These are phyloP conservation scores for Drosophila takahashii DNA, from an alignment of 1,140 invertebrate genomes.

Conservation along the genomic window DNA sequence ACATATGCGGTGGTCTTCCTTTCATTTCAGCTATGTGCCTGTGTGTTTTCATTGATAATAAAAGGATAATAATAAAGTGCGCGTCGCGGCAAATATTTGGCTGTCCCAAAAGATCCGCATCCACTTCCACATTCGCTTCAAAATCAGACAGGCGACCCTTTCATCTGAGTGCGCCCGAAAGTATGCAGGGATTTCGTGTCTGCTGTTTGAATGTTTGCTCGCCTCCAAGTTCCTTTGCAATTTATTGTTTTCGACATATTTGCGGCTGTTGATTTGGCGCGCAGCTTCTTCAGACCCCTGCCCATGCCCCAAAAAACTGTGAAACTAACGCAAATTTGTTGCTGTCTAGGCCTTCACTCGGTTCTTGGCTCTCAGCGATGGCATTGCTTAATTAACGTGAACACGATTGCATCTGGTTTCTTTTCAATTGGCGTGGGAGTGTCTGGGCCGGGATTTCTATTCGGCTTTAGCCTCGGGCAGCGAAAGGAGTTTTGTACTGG, in stretches of 20 bases:
- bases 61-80: conserved; percentile 80
- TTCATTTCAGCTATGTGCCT: conserved; percentile 10
- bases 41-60: conserved; percentile 78
- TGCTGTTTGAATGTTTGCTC: conserved; percentile 13
- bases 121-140: conserved; percentile 3
- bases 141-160: conserved; percentile 58
- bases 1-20: neutral
- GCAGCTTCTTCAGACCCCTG: neutral
- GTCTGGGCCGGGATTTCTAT: conserved; percentile 11
- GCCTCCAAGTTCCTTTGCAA: conserved; percentile 51
- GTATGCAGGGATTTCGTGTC: conserved; percentile 28
- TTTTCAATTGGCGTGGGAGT: conserved; percentile 17
- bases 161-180: conserved; percentile 51
- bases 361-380: conserved; percentile 16
- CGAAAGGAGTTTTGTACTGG: neutral
- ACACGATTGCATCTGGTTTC: conserved; percentile 39
- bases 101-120: conserved; percentile 16
- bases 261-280: conserved; percentile 71
- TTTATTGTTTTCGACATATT: conserved; percentile 79
- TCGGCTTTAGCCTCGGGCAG: neutral
- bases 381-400: conserved; percentile 51
- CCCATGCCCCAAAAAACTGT: neutral
- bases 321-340: conserved; percentile 1
- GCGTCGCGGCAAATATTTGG: conserved; percentile 75
- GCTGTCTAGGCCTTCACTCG: conserved; percentile 4